Evolutionary conservation across 2,113 vertebrate species (phyloP), one percentile per base, ranked within the genome.

Genomic region (Illadopsis cleaveri): DNA sequence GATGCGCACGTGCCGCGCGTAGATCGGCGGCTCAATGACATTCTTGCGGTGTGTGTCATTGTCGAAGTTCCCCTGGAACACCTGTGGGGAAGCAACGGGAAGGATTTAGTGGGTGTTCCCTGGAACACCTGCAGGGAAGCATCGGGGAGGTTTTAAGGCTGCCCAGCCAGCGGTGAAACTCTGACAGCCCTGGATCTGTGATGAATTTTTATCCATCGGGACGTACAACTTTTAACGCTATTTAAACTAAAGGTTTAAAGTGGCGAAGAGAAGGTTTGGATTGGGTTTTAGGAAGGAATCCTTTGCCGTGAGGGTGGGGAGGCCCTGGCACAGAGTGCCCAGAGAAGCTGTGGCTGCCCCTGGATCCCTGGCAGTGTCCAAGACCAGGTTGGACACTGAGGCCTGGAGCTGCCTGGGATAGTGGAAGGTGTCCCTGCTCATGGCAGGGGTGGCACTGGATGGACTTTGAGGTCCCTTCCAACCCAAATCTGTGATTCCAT

Each of bases 11-110:
- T 99, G 98, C 68, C 98, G 98, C 35, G 99, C 98, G 4, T 98
- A 98, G 98, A 99, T 98, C 5, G 99, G 99, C 4, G 99, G 99
- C 54, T 99, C 99, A 22, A 99, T 99, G 97, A 99, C 99, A 0
- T 99, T 99, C 98, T 99, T 99, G 96, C 99, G 99, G 98, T 99
- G 99, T 1, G 99, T 99, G 96, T 99, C 99, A 3, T 99, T 99
- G 98, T 99, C 99, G 79, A 99, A 99, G 96, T 99, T 99, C 60
- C 99, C 99, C 97, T 99, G 99, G 98, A 99, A 99, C 66, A 81
- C 77, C 77, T 80, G 77, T 0, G 6, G 40, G 50, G 16, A 31
- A 16, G 20, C 7, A 37, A 9, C 0, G 4, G 7, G 56, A 70
- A 75, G 24, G 71, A 8, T 71, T 33, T 38, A 25, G 98, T 99